Evolutionary conservation across 2,797 vertebrate genomes (phyloP).

Genomic region (Aphelocoma californica): DNA sequence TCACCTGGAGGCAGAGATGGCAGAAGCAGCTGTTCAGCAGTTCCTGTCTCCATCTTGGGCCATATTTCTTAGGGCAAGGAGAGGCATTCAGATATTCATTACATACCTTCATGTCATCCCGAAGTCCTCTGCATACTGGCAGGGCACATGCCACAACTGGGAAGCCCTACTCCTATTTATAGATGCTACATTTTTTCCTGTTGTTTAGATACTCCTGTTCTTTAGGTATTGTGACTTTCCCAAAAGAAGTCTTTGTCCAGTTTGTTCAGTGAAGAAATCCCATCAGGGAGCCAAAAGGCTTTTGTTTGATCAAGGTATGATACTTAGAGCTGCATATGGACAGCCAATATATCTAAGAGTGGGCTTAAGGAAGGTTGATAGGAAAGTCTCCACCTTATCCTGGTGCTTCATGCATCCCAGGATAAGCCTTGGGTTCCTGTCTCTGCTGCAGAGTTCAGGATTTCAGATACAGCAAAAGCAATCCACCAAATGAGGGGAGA

Average conservation of each 20-base stretch:
- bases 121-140: not conserved
- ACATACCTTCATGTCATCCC: not conserved
- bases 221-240: not conserved
- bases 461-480: not conserved
- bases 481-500: not conserved
- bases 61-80: not conserved
- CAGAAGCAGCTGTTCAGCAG: not conserved
- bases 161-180: not conserved
- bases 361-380: not conserved
- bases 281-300: not conserved
- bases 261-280: not conserved
- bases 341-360: not conserved
- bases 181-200: fast-evolving
- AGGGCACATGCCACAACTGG: not conserved
- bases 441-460: not conserved
- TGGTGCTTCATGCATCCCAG: not conserved
- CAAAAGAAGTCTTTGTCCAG: not conserved
- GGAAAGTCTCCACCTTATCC: not conserved
- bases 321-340: not conserved
- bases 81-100: not conserved
- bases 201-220: not conserved
- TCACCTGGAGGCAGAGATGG: not conserved
- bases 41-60: not conserved
- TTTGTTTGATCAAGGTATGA: not conserved
- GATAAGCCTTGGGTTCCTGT: fast-evolving